Evolutionary conservation across 2,797 vertebrate genomes (phyloP).

Genomic region (Karalla daura): DNA sequence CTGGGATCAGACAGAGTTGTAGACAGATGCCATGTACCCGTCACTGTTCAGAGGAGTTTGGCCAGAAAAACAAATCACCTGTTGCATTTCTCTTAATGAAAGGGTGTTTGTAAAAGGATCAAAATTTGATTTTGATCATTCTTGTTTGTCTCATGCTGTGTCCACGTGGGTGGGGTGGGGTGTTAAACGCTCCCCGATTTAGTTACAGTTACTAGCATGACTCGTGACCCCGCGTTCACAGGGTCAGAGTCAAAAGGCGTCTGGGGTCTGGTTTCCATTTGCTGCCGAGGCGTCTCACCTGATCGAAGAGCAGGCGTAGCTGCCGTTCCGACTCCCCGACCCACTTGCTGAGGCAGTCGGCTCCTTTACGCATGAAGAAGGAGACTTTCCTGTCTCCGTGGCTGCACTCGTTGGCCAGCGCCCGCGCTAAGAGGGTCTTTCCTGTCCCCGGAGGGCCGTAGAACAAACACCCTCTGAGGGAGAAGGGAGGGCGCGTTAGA

Average conservation of each 20-base stretch:
- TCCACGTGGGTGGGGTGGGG: too few species aligned
- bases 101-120: too few species aligned
- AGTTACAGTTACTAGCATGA: not conserved
- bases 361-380: slow-evolving; percentile 99
- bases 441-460: slow-evolving; percentile 98
- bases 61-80: too few species aligned
- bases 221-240: not conserved
- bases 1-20: too few species aligned
- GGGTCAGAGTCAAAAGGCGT: not conserved
- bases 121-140: too few species aligned
- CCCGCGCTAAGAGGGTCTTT: slow-evolving; percentile 98
- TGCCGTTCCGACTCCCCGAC: slow-evolving; percentile 99
- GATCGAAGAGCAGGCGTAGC: slow-evolving; percentile 97
- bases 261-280: too few species aligned
- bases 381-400: slow-evolving; percentile 97
- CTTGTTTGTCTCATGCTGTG: too few species aligned
- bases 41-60: too few species aligned
- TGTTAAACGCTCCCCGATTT: too few species aligned
- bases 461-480: slow-evolving; percentile 95
- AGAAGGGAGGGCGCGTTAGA: not conserved
- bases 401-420: slow-evolving; percentile 98
- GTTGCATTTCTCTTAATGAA: too few species aligned
- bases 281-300: slow-evolving; percentile 82
- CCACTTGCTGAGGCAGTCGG: slow-evolving; percentile 99
- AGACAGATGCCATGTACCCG: too few species aligned